A percentile compares a stretch with the other conserved stretches of the same genome.
phyloP scores from a whole-genome alignment of 2,113 vertebrate genomes.

The Meles meles region DNA sequence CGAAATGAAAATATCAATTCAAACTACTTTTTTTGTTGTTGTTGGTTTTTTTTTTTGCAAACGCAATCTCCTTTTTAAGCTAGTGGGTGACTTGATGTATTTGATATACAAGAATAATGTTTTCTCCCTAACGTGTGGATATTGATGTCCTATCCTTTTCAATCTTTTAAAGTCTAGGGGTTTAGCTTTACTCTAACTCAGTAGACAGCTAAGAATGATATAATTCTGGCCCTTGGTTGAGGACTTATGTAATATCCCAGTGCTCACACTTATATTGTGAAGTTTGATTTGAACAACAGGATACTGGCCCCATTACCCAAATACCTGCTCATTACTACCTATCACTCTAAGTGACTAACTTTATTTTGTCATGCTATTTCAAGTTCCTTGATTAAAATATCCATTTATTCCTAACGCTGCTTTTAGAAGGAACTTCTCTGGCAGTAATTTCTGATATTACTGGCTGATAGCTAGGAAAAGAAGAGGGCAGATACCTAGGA shows the following conservation, averaged over 20 bases:
- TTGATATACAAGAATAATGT: neutral
- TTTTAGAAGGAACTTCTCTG: neutral
- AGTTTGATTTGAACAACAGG: neutral
- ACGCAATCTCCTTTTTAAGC: neutral
- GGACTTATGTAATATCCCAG: neutral
- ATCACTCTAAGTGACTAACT: neutral
- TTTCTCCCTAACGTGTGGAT: neutral
- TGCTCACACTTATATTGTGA: neutral
- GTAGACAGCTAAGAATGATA: neutral
- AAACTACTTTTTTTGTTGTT: constrained; percentile 7
- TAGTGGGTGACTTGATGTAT: neutral
- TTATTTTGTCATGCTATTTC: neutral
- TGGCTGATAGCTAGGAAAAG: neutral
- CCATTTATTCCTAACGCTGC: neutral
- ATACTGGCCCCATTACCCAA: neutral
- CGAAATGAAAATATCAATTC: constrained; percentile 13
- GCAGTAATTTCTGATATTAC: neutral
- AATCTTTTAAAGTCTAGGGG: neutral
- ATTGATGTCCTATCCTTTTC: neutral
- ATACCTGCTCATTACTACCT: neutral
- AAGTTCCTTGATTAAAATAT: neutral
- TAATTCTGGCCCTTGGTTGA: neutral
- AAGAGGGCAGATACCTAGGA: neutral
- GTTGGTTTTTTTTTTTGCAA: constrained; percentile 34
- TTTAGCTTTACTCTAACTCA: neutral